phyloP scores from a whole-genome alignment of 2,888 invertebrate genomes.

The Nysson spinosus region DNA sequence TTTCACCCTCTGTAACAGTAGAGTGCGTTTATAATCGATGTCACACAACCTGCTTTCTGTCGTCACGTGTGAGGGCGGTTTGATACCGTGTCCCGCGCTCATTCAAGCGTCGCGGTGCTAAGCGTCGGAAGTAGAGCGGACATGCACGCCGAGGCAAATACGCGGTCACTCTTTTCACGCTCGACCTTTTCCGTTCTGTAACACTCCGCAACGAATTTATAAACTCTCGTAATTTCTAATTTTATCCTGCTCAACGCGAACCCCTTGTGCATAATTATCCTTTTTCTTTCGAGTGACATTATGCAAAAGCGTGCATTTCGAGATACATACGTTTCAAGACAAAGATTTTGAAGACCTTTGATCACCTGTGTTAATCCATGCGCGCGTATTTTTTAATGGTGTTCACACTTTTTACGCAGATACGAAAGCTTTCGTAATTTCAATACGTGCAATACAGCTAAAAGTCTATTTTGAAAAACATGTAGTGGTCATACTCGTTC shows the following conservation, averaged over 20 bases:
- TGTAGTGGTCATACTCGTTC: too few species aligned
- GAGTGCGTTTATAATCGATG: slow-evolving; percentile 55
- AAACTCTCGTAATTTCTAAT: slow-evolving; percentile 30
- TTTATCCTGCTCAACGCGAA: slow-evolving; percentile 27
- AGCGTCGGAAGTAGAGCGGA: slow-evolving; percentile 77
- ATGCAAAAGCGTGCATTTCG: too few species aligned
- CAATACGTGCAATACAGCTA: too few species aligned
- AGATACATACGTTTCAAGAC: too few species aligned
- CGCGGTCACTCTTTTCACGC: slow-evolving; percentile 43
- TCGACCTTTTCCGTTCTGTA: slow-evolving; percentile 52
- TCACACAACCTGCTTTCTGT: slow-evolving; percentile 30
- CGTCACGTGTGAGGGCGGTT: slow-evolving; percentile 66
- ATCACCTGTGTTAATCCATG: too few species aligned
- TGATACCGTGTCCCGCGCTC: slow-evolving; percentile 60
- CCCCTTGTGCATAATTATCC: too few species aligned
- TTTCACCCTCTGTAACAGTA: slow-evolving; percentile 39
- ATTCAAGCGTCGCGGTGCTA: slow-evolving; percentile 73
- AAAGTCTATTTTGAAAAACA: too few species aligned
- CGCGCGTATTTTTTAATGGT: too few species aligned
- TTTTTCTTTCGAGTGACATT: too few species aligned
- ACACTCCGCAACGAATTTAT: slow-evolving; percentile 31
- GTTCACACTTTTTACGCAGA: too few species aligned
- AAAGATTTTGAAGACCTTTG: too few species aligned
- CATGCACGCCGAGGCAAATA: slow-evolving; percentile 55
- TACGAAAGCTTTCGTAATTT: too few species aligned